Evolutionary conservation across 2,113 vertebrate genomes (phyloP).

Genomic region (Erythrocercus mccallii): DNA sequence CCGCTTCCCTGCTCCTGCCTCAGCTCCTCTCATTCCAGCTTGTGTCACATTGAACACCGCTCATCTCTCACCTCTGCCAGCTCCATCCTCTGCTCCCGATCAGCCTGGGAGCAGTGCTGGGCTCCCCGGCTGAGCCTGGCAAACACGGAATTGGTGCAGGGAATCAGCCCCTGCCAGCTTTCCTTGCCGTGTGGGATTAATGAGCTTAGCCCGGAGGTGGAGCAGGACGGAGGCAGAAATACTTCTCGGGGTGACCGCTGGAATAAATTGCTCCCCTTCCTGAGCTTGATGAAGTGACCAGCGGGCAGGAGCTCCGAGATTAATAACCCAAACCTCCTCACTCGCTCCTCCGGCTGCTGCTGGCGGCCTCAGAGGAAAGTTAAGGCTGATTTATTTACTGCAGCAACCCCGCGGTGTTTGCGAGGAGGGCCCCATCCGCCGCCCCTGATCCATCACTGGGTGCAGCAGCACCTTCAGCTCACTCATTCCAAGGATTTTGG

Average conservation of each 20-base stretch:
- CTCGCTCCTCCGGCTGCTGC: not conserved
- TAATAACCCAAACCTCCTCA: not conserved
- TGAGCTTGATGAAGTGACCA: not conserved
- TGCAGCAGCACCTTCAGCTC: not conserved
- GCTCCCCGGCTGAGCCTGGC: not conserved
- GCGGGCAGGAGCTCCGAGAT: not conserved
- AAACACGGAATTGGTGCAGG: rapidly evolving
- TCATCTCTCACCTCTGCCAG: not conserved
- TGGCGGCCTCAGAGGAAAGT: not conserved
- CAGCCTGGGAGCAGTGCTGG: not conserved
- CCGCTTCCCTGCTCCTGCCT: not conserved
- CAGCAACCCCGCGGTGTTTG: not conserved
- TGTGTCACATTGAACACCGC: not conserved
- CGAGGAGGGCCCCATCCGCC: rapidly evolving
- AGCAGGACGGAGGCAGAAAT: not conserved
- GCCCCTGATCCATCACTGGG: not conserved
- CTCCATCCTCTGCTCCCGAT: not conserved
- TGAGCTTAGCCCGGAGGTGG: not conserved
- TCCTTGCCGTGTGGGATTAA: not conserved
- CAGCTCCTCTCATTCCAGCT: not conserved
- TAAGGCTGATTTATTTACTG: not conserved
- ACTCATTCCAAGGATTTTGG: rapidly evolving
- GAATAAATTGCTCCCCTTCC: not conserved
- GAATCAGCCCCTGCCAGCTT: not conserved
- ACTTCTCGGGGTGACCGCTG: not conserved